Evolutionary conservation across 2,888 invertebrate species (phyloP), one percentile per base, ranked within the genome.

Genomic region (Ophion obscuratus): DNA sequence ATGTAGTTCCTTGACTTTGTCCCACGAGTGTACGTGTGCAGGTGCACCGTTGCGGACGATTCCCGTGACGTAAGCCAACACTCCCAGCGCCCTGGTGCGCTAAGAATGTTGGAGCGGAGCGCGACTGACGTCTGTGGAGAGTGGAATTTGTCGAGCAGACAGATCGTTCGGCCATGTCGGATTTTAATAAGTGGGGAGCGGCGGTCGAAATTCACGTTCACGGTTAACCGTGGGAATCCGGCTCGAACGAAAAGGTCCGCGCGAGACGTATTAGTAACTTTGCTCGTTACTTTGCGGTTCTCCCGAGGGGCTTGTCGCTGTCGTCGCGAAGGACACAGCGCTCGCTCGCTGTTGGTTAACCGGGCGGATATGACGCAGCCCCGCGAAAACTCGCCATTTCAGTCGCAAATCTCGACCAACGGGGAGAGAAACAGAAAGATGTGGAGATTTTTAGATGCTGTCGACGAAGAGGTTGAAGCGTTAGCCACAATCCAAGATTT

Each of bases 331-430:
- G 10, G 87, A 88, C 87, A 86, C 81, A 68, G 74, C 62, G 64
- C 3, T 70, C n/a, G 31, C 44, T 57, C 83, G 68, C 73, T 70
- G 83, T 85, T 87, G 84, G 85, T 17, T 59, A 17, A 9, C 11
- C 4, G 73, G 5, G 62, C 85, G 88, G 88, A 88, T 78, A 78
- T 88, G 82, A 64, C 85, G 83, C 40, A 7, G 24, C 3, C 71
- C 85, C 75, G 67, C 75, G 85, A 66, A 81, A 81, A 62, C 27
- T 61, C 31, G 61, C 0, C 6, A 5, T 36, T 68, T 68, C 75
- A 47, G 75, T 75, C 47, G 67, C 6, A 2, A 40, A 20, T 17
- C 64, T 1, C 6, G 0, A 20, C 40, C 24, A 62, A 47, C 14
- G 9, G 7, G 2, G 14, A 44, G n/a, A 66, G 0, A 20, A 17